Evolutionary conservation across 2,113 vertebrate genomes (phyloP).

Genomic region (Axis porcinus): DNA sequence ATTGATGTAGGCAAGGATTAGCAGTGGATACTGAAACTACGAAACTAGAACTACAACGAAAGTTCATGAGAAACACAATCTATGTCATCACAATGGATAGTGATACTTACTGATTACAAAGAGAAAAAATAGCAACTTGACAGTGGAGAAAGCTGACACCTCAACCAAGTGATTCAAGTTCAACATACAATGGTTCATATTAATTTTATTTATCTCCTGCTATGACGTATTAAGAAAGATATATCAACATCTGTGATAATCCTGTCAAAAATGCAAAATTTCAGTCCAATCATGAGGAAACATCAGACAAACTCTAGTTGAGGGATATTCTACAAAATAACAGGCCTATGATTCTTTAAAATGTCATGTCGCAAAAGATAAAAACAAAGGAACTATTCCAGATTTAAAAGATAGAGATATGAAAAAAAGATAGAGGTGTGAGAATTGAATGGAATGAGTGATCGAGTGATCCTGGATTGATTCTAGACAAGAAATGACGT

Average conservation of each 20-base stretch:
- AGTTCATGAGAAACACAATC: neutral
- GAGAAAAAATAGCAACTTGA: neutral
- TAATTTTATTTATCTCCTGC: neutral
- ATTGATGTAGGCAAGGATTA: neutral
- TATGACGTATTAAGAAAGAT: neutral
- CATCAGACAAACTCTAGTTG: neutral
- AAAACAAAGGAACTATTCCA: neutral
- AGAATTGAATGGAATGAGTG: neutral
- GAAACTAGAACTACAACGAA: neutral
- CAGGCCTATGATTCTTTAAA: neutral
- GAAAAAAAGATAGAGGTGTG: neutral
- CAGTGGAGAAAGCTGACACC: neutral
- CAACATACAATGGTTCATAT: neutral
- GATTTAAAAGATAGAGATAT: neutral
- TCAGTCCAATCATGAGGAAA: neutral
- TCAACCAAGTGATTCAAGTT: neutral
- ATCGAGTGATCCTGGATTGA: neutral
- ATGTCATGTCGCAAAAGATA: neutral
- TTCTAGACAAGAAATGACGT: neutral
- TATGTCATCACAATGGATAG: neutral
- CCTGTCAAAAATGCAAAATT: neutral
- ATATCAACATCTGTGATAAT: neutral
- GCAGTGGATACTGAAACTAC: neutral
- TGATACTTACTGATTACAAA: neutral
- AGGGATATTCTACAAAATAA: neutral